Base-by-base conservation (phyloP, 2,113 vertebrate species). In the Nycticorax nycticorax region DNA sequence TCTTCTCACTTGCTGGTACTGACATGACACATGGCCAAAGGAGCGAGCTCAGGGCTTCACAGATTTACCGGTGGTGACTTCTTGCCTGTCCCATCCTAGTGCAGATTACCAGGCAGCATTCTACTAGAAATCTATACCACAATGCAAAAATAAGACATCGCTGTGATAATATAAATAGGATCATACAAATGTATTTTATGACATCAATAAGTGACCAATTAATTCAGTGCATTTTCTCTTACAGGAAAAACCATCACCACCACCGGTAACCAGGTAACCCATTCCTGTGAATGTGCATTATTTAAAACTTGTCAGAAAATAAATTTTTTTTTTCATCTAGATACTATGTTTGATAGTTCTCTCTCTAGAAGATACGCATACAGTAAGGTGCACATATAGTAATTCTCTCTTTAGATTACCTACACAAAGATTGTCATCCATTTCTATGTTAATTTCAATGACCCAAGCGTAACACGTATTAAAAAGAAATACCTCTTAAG, bases 211-310 rank as follows among this genome's bases (percentile, higher is more conserved):
- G 14, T 28, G 35, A 90, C 15, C 12, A 72, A 93, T 73, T 69
- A 62, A 85, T 86, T 83, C 19, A 22, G 4, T 81, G 47, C 16
- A 12, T 73, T 79, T 71, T 89, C 77, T 92, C 64, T 95, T 92
- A 35, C 95, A 98, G 98, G 97, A 97, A 91, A 91, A 81, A 41
- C 64, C 85, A 81, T 88, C 93, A 57, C 92, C 96, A 41, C 87
- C 96, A 84, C 69, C 66, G 32, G 64, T 97, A 97, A 69, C 20
- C 71, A 95, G 69, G 97, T 98, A 97, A 96, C 28, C 30, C 43
- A 43, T 28, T 83, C 17, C 27, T 91, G 19, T 71, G 60, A 85
- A 60, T 75, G 27, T 85, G 30, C 22, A 28, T 84, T 79, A 76
- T 78, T 92, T 82, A 75, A 91, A 87, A 47, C n/a, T 72, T 69